phyloP scores from a whole-genome alignment of 2,113 vertebrate species.

The Syngnathus scovelli region DNA sequence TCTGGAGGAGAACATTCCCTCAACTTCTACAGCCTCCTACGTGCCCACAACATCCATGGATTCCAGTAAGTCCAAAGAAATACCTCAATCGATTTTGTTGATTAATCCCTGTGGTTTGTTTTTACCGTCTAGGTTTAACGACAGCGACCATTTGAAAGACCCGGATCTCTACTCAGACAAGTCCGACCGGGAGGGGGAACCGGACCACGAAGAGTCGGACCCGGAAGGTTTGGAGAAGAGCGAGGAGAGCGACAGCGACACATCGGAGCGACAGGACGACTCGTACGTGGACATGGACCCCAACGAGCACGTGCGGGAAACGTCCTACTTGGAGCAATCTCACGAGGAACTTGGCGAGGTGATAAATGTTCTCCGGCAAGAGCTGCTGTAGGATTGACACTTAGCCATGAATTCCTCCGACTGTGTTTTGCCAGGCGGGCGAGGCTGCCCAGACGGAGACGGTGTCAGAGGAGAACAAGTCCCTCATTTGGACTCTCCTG shows the following conservation, averaged over 20 bases:
- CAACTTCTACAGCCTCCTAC: slow-evolving; percentile 88
- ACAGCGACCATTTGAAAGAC: slow-evolving; percentile 92
- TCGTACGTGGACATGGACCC: slow-evolving; percentile 85
- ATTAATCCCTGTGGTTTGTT: accelerated
- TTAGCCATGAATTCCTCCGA: neutral
- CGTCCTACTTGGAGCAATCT: slow-evolving; percentile 84
- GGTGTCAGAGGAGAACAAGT: slow-evolving; percentile 98
- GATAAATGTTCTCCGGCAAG: neutral
- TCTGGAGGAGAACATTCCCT: slow-evolving; percentile 76
- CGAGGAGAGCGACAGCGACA: slow-evolving; percentile 94
- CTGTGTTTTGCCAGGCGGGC: slow-evolving; percentile 75
- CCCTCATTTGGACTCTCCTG: slow-evolving; percentile 95
- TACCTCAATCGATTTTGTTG: neutral
- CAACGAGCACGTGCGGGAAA: slow-evolving; percentile 80
- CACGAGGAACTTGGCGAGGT: slow-evolving; percentile 96
- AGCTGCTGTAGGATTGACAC: neutral
- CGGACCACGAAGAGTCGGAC: slow-evolving; percentile 92
- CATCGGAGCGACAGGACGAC: slow-evolving; percentile 91
- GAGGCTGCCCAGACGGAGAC: slow-evolving; percentile 96
- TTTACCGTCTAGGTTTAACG: slow-evolving; percentile 76
- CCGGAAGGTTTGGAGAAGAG: slow-evolving; percentile 91
- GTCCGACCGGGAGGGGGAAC: slow-evolving; percentile 93
- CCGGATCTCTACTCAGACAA: slow-evolving; percentile 95
- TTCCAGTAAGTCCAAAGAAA: slow-evolving; percentile 77
- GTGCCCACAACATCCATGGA: slow-evolving; percentile 87